These are phyloP conservation scores for Drosophila macrospina DNA, from an alignment of 2,888 invertebrate species.

Conservation along the genomic window DNA sequence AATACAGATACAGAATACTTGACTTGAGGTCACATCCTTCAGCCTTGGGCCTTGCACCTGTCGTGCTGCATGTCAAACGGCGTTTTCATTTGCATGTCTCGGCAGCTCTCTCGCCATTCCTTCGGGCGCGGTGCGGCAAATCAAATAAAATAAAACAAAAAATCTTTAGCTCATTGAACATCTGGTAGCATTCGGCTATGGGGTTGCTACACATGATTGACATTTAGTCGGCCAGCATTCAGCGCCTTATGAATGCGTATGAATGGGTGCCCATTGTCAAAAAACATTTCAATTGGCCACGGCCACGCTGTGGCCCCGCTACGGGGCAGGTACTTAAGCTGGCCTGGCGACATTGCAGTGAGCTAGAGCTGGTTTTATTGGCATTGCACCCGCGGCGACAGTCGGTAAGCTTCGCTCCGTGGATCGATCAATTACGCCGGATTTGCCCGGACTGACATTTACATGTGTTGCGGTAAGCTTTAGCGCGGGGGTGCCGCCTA, in stretches of 20 bases:
- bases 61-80: constrained; percentile 55
- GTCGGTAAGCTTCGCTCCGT: constrained; percentile 73
- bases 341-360: constrained; percentile 55
- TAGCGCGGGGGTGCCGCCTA: constrained; percentile 47
- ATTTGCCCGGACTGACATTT: constrained; percentile 69
- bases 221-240: constrained; percentile 64
- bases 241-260: constrained; percentile 68
- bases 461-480: constrained; percentile 78
- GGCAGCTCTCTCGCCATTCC: background rate
- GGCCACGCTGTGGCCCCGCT: constrained; percentile 25
- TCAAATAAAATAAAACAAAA: constrained; percentile 42
- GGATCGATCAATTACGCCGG: constrained; percentile 78
- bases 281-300: constrained; percentile 48
- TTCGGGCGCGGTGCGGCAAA: constrained; percentile 1
- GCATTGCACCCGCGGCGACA: constrained; percentile 78
- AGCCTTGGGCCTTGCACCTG: constrained; percentile 68
- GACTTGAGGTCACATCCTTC: constrained; percentile 60
- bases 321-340: constrained; percentile 75
- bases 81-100: constrained; percentile 76
- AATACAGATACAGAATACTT: constrained; percentile 41
- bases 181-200: constrained; percentile 76
- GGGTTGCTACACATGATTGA: constrained; percentile 76
- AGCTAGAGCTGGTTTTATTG: constrained; percentile 53
- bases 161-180: constrained; percentile 70
- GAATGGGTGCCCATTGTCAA: constrained; percentile 72